These are phyloP conservation scores for Rotaria macrura DNA, from an alignment of 2,888 invertebrate species.

Conservation along the genomic window DNA sequence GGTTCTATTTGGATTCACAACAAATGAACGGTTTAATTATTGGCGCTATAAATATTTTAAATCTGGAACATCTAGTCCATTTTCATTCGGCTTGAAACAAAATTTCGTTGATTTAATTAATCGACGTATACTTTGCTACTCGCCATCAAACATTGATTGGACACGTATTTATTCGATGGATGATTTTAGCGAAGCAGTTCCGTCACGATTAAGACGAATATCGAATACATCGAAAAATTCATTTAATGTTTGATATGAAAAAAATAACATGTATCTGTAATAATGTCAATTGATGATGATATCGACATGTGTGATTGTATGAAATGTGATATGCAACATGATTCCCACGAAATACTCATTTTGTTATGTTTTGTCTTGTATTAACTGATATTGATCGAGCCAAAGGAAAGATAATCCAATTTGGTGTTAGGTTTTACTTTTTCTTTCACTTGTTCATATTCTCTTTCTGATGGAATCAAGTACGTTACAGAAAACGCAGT, in stretches of 20 bases:
- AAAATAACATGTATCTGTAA: not conserved
- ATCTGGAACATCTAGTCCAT: not conserved
- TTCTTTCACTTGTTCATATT: too few species aligned
- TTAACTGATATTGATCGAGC: not conserved
- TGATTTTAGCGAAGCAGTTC: not conserved
- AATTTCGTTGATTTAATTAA: slow-evolving; percentile 31
- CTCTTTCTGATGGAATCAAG: too few species aligned
- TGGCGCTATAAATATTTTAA: slow-evolving; percentile 26
- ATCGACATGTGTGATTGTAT: not conserved
- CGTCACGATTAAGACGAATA: not conserved
- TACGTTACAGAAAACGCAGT: too few species aligned
- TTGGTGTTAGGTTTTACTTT: too few species aligned
- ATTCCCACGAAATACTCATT: not conserved
- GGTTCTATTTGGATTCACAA: slow-evolving; percentile 9
- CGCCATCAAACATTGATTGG: slow-evolving; percentile 28
- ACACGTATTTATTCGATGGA: slow-evolving; percentile 22
- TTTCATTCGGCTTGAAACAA: slow-evolving; percentile 27
- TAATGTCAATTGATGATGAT: not conserved
- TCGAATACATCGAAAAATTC: not conserved
- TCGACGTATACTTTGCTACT: slow-evolving; percentile 4
- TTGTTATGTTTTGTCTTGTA: too few species aligned
- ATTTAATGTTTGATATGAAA: not conserved
- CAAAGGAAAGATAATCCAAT: not conserved
- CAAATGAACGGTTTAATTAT: slow-evolving; percentile 30
- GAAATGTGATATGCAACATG: not conserved